Evolutionary conservation across 2,797 vertebrate species (phyloP).

Genomic region (Gallinago stenura): DNA sequence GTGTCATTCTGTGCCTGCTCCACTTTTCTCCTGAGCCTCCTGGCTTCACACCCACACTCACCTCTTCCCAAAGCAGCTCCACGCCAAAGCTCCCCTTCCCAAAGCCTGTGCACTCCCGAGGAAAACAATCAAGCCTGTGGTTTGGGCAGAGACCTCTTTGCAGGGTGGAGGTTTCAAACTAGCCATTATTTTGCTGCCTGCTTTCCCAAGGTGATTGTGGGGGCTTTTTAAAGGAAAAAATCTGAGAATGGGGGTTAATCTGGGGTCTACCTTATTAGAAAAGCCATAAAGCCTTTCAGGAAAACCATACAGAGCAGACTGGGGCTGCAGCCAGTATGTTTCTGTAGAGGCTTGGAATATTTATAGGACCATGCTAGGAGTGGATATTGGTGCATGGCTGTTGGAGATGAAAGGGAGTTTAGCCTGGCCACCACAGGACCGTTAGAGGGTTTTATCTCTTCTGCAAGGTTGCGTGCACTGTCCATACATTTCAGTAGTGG

Average conservation of each 20-base stretch:
- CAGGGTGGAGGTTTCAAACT: not conserved
- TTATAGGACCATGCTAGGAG: not conserved
- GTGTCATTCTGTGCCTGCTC: accelerated
- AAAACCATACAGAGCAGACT: not conserved
- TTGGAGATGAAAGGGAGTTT: not conserved
- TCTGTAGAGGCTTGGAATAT: not conserved
- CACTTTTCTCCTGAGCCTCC: not conserved
- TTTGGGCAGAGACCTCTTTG: not conserved
- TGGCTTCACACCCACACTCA: not conserved
- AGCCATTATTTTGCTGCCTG: not conserved
- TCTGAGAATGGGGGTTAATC: not conserved
- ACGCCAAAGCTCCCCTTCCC: not conserved
- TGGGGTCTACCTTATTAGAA: not conserved
- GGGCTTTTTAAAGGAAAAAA: conserved; percentile 1
- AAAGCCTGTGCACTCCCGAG: accelerated
- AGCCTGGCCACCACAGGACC: not conserved
- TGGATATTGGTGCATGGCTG: not conserved
- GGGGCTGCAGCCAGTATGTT: not conserved
- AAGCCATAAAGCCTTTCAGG: conserved; percentile 22
- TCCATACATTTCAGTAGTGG: not conserved
- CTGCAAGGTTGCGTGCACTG: not conserved
- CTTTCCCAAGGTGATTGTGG: accelerated
- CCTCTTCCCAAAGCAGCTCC: not conserved
- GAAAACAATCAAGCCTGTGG: not conserved
- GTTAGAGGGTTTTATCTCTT: conserved; percentile 11